Conservation (phyloP, 2,888 invertebrate genomes). For the Hyppa rectilinea region DNA sequence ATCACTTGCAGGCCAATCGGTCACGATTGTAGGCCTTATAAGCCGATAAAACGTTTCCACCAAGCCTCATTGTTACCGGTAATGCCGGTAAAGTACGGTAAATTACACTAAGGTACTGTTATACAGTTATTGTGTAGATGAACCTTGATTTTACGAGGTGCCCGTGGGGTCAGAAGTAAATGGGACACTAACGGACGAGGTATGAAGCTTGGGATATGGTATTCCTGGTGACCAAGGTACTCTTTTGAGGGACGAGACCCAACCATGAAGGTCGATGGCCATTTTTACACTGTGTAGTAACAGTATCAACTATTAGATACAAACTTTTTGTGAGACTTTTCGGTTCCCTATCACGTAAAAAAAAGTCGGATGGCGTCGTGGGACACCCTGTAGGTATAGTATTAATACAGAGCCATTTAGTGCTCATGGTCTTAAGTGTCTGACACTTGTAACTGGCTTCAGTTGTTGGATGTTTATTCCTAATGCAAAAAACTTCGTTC, state of each 20-base stretch:
- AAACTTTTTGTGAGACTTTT: not conserved
- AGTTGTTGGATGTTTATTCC: too few species aligned
- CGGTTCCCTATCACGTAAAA: too few species aligned
- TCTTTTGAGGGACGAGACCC: too few species aligned
- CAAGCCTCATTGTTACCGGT: constrained; percentile 66
- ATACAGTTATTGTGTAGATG: constrained; percentile 75
- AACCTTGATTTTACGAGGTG: constrained; percentile 72
- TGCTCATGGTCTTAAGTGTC: too few species aligned
- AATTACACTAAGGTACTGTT: constrained; percentile 74
- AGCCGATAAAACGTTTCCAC: constrained; percentile 64
- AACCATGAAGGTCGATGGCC: rapidly evolving
- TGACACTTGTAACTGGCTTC: too few species aligned
- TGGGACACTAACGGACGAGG: constrained; percentile 56
- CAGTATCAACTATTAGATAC: too few species aligned
- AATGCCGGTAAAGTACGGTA: constrained; percentile 76
- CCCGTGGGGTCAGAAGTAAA: constrained; percentile 73
- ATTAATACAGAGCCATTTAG: too few species aligned
- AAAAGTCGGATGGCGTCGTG: too few species aligned
- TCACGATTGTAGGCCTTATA: constrained; percentile 61
- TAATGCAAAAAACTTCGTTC: too few species aligned
- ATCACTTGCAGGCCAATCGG: constrained; percentile 58
- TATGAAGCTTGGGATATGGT: constrained; percentile 53
- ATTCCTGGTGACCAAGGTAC: not conserved
- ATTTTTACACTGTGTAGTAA: not conserved
- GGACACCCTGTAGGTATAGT: too few species aligned